Evolutionary conservation across 1,140 invertebrate species (phyloP).

Genomic region (Brachionus rotundiformis): DNA sequence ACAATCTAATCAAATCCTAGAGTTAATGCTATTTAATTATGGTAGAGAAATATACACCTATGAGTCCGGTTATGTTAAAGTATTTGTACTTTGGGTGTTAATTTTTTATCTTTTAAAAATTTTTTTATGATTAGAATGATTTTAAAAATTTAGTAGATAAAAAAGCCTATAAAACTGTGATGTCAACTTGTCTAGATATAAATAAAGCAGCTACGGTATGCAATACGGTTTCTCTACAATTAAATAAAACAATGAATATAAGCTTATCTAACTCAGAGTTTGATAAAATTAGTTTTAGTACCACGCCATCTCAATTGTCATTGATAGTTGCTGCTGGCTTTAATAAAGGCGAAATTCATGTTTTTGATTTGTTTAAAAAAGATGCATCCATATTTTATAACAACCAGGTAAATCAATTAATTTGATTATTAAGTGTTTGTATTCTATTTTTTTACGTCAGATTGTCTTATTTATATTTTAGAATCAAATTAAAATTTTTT

Average conservation of each 20-base stretch:
- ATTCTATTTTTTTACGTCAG: not conserved
- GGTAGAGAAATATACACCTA: constrained; percentile 32
- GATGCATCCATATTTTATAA: constrained; percentile 48
- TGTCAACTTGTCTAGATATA: constrained; percentile 44
- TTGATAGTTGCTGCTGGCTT: constrained; percentile 51
- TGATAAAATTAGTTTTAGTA: constrained; percentile 6
- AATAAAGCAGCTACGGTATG: not conserved
- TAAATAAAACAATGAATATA: not conserved
- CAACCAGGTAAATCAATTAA: constrained; percentile 7
- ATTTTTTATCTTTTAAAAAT: not conserved
- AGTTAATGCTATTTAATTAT: constrained; percentile 39
- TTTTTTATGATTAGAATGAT: not conserved
- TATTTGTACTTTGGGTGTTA: too few relatives aligned
- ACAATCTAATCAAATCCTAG: not conserved
- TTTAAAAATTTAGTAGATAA: constrained; percentile 47
- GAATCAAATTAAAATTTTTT: too few relatives aligned
- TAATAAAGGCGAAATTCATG: constrained; percentile 51
- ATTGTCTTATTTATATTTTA: too few relatives aligned
- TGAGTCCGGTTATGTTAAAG: constrained; percentile 7
- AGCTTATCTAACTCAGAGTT: constrained; percentile 28
- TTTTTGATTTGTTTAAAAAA: constrained; percentile 51
- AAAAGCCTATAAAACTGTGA: constrained; percentile 38
- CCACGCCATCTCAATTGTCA: not conserved
- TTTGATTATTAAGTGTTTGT: not conserved
- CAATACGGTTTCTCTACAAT: constrained; percentile 30